A percentile compares a stretch with the other conserved stretches of the same genome.
phyloP scores from a whole-genome alignment of 1,140 invertebrate genomes.

The Adelges cooleyi region DNA sequence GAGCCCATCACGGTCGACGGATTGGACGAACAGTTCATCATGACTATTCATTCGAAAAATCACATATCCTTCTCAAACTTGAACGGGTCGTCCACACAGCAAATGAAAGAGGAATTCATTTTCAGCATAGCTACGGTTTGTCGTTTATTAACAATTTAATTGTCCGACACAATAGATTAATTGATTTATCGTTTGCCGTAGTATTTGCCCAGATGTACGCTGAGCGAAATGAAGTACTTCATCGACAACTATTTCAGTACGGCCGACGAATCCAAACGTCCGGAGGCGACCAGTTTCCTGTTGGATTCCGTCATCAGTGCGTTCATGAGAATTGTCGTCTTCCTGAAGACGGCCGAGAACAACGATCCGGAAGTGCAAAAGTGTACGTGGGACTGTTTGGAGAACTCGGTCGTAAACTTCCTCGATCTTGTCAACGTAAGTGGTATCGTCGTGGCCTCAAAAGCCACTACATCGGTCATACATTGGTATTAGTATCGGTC shows the following conservation, averaged over 20 bases:
- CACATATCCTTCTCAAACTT: conserved; percentile 6
- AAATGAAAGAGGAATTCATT: background rate
- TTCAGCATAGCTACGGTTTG: conserved; percentile 10
- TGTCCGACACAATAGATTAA: no score
- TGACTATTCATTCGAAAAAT: conserved; percentile 2
- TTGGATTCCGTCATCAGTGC: background rate
- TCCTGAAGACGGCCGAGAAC: background rate
- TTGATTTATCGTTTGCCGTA: background rate
- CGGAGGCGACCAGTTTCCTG: background rate
- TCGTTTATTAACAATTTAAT: no score
- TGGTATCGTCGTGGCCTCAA: background rate
- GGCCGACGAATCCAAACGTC: background rate
- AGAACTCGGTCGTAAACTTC: background rate
- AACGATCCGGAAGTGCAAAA: background rate
- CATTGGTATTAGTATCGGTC: background rate
- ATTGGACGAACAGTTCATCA: conserved; percentile 21
- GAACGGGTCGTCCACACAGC: background rate
- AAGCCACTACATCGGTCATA: no score
- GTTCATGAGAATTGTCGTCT: conserved; percentile 5
- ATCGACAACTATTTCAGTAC: background rate
- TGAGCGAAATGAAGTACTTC: background rate
- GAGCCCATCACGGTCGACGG: background rate
- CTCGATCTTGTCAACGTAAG: background rate
- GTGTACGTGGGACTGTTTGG: background rate
- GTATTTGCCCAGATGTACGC: conserved; percentile 2